Evolutionary conservation across 2,797 vertebrate species (phyloP).

Genomic region (Taeniopygia guttata): DNA sequence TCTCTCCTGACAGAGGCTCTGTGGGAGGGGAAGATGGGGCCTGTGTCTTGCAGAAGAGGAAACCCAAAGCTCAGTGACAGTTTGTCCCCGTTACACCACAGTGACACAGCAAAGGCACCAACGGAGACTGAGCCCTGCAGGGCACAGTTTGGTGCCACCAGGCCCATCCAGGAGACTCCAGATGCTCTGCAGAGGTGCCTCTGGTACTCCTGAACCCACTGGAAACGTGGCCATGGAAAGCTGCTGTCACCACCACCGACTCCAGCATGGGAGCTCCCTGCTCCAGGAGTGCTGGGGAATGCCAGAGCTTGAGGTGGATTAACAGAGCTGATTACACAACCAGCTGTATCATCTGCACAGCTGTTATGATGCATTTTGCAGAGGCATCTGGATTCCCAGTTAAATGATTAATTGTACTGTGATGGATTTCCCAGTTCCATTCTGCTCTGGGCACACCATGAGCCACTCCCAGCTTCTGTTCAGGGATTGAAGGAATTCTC

Average conservation of each 20-base stretch:
- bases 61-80: neutral
- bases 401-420: neutral
- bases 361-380: neutral
- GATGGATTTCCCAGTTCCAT: neutral
- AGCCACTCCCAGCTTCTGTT: neutral
- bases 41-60: neutral
- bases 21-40: neutral
- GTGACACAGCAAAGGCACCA: neutral
- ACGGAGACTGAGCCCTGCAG: fast-evolving
- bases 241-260: fast-evolving
- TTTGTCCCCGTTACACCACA: neutral
- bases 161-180: neutral
- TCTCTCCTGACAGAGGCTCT: neutral
- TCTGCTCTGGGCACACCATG: neutral
- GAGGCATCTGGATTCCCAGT: conserved; percentile 23
- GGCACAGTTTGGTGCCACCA: fast-evolving
- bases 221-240: fast-evolving
- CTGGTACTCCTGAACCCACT: fast-evolving
- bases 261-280: neutral
- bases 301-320: neutral
- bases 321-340: neutral
- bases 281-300: neutral
- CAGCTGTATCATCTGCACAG: neutral
- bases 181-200: neutral
- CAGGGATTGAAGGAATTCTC: neutral